These are phyloP conservation scores for Porites divaricata DNA, from an alignment of 92 coral and sea anemone species.

Conservation along the genomic window DNA sequence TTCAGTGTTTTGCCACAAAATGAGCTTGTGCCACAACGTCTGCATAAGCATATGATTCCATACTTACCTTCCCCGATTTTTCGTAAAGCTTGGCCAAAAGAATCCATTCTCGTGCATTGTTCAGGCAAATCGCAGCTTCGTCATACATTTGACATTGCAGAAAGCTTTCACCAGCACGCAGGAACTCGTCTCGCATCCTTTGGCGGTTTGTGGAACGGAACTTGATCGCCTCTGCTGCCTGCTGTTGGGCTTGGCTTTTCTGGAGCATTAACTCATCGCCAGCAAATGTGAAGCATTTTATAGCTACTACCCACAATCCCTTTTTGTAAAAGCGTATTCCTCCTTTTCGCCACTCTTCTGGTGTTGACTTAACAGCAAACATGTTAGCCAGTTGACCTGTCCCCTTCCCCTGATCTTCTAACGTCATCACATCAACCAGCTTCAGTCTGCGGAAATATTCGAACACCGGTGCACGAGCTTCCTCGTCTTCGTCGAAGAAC, in stretches of 20 bases:
- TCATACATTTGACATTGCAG: conserved; percentile 60
- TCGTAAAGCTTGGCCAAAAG: conserved; percentile 65
- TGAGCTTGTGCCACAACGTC: too few species aligned
- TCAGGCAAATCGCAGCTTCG: conserved; percentile 72
- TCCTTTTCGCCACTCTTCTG: too few species aligned
- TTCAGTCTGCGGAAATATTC: conserved; percentile 64
- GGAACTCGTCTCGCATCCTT: conserved; percentile 61
- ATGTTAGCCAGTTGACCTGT: too few species aligned
- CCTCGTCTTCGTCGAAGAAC: conserved; percentile 76
- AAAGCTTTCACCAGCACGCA: conserved; percentile 64
- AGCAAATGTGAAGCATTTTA: conserved; percentile 67
- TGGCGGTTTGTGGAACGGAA: conserved; percentile 59
- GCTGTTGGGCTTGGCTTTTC: conserved; percentile 73
- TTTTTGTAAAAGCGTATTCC: too few species aligned
- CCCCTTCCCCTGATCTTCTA: too few species aligned
- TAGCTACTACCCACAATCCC: conserved; percentile 64
- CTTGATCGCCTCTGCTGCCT: conserved; percentile 66
- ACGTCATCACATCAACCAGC: too few species aligned
- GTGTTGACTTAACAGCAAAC: too few species aligned
- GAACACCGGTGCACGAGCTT: conserved; percentile 62
- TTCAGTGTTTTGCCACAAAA: too few species aligned
- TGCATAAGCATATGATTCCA: background rate
- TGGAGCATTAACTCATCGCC: conserved; percentile 54
- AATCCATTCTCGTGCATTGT: conserved; percentile 63
- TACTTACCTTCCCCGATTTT: conserved; percentile 59